Percentiles rank a stretch among this genome's conserved stretches.
phyloP scores from a whole-genome alignment of 2,888 invertebrate genomes.

The Alitta virens region DNA sequence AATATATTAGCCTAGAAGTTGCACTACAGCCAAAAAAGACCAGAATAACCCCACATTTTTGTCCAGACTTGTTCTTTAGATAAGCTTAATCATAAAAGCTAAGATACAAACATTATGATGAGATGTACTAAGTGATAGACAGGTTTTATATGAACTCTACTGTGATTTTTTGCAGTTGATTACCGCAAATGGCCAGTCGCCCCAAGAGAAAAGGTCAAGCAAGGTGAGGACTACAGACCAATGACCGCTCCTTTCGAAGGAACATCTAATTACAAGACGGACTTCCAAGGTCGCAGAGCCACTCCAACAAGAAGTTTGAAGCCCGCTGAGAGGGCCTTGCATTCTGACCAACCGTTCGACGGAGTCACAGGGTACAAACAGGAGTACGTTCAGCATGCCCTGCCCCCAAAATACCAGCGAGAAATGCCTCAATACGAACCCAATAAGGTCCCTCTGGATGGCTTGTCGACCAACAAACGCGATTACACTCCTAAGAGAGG shows the following conservation, averaged over 20 bases:
- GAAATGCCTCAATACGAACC: constrained; percentile 43
- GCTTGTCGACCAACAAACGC: constrained; percentile 44
- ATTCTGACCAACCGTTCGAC: constrained; percentile 51
- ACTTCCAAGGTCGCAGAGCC: constrained; percentile 43
- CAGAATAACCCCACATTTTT: too few relatives aligned
- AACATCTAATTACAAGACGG: constrained; percentile 48
- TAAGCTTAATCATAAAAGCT: too few relatives aligned
- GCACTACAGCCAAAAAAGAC: too few relatives aligned
- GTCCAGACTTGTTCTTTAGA: too few relatives aligned
- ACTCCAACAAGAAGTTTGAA: constrained; percentile 42
- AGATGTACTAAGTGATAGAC: too few relatives aligned
- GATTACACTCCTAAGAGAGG: constrained; percentile 35
- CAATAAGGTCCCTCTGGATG: constrained; percentile 46
- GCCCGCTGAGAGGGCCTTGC: constrained; percentile 44
- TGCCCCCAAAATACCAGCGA: constrained; percentile 38
- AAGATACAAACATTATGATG: too few relatives aligned
- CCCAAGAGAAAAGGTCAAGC: constrained; percentile 31
- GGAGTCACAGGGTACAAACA: constrained; percentile 50
- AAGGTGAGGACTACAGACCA: constrained; percentile 28
- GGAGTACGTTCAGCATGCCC: constrained; percentile 48
- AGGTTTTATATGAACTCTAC: too few relatives aligned
- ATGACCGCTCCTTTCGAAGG: constrained; percentile 49
- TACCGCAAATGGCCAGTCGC: constrained; percentile 33
- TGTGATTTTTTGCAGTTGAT: constrained; percentile 22
- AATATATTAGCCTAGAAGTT: too few relatives aligned